Evolutionary conservation across 1,140 invertebrate genomes (phyloP), one percentile per base, ranked within the genome.

Genomic region (Andrena cerasifolii): DNA sequence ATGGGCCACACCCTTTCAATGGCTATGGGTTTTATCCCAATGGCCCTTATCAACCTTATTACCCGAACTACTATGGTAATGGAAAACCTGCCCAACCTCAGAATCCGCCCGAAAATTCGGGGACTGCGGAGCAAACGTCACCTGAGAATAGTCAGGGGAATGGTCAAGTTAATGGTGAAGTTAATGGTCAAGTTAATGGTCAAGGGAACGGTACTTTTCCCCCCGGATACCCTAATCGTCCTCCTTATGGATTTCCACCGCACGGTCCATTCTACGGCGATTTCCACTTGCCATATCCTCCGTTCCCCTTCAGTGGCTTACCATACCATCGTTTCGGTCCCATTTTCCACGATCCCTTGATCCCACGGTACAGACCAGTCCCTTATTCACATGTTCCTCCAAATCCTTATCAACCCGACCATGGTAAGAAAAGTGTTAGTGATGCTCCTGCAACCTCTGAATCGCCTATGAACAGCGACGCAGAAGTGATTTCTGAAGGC

Each of bases 181-280:
- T n/a, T n/a, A n/a, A n/a, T n/a, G n/a, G n/a, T n/a, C n/a, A n/a
- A n/a, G n/a, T 26, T n/a, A 66, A 78, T 7, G 33, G 24, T 18
- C 26, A 68, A 12, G 31, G 24, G 8, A 53, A 80, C 14, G 33
- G 18, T 3, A 68, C n/a, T n/a, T n/a, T n/a, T 75, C 36, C 47
- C 21, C 16, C 31, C 36, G 53, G 47, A 8, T 36, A 36, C n/a
- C n/a, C n/a, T n/a, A 67, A 49, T 28, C 33, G 16, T 2, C 40
- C 26, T 24, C 62, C 49, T 24, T 65, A 65, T 43, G 75, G 76
- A 1, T 77, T 63, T 21, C 66, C 63, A 28, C 51, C n/a, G 1
- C n/a, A 70, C 1, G 76, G 82, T 8, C 82, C 82, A 0, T 26
- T 74, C 12, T 62, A 75, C 14, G 77, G 75, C 5, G 49, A 45